These are phyloP conservation scores for Cryptotis parvus DNA, from an alignment of 2,113 vertebrate species.

Conservation along the genomic window DNA sequence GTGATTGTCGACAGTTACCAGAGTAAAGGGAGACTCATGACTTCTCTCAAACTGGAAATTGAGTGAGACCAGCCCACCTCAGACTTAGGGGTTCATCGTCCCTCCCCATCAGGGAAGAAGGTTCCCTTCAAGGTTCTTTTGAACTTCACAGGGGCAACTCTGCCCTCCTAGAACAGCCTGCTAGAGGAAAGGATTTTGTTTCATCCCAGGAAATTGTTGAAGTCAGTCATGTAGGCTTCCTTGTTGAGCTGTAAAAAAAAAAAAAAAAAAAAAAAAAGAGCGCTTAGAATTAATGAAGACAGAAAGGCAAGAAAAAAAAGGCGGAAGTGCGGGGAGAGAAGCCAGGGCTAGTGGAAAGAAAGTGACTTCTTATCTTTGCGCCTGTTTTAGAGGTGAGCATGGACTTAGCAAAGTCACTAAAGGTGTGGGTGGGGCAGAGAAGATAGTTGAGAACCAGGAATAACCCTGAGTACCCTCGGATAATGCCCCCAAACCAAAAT, in stretches of 20 bases:
- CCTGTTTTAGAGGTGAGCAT: background rate
- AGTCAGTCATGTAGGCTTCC: constrained; percentile 44
- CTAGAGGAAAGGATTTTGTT: constrained; percentile 69
- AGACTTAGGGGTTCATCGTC: constrained; percentile 43
- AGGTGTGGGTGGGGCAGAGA: too few species aligned
- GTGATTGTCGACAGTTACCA: constrained; percentile 71
- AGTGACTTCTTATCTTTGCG: background rate
- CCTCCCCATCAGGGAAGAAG: constrained; percentile 30
- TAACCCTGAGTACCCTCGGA: too few species aligned
- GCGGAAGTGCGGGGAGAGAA: too few species aligned
- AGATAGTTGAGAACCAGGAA: background rate
- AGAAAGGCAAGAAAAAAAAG: too few species aligned
- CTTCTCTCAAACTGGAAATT: constrained; percentile 73
- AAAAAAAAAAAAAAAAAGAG: background rate
- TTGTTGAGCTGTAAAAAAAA: constrained; percentile 37
- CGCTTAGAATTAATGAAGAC: background rate
- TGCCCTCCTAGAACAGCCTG: constrained; percentile 39
- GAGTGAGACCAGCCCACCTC: constrained; percentile 73
- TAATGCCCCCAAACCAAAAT: background rate
- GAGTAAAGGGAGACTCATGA: constrained; percentile 43
- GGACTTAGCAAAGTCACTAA: too few species aligned
- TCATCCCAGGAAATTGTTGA: constrained; percentile 59
- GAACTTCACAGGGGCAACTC: constrained; percentile 42
- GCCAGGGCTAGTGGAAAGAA: background rate
- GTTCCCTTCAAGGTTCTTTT: constrained; percentile 67